A percentile compares a stretch with the other conserved stretches of the same genome.
These are phyloP conservation scores for Anser cygnoides DNA, from an alignment of 2,113 vertebrate genomes.

Conservation along the genomic window DNA sequence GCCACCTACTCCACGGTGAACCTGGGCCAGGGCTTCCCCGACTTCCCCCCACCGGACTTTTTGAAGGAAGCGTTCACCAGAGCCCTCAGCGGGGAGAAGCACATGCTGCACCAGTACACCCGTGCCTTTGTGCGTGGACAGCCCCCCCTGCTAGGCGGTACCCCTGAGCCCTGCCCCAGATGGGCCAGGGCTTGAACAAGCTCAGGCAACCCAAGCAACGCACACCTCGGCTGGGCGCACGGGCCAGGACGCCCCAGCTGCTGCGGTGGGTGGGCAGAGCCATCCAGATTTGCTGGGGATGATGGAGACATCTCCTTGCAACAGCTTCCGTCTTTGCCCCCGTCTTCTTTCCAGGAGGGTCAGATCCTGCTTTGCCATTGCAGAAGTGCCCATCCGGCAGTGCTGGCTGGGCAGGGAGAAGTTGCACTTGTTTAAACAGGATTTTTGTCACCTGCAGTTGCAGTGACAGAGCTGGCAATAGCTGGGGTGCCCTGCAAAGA, in stretches of 20 bases:
- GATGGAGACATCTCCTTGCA: not conserved
- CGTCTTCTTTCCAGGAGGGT: not conserved
- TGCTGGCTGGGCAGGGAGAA: not conserved
- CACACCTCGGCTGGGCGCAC: not conserved
- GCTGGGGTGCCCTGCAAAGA: not conserved
- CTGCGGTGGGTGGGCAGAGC: not conserved
- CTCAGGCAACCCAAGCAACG: not conserved
- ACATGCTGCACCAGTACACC: constrained; percentile 92
- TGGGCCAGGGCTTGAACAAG: not conserved
- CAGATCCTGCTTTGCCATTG: not conserved
- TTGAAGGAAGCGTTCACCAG: constrained; percentile 81
- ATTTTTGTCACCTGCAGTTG: not conserved
- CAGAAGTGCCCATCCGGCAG: not conserved
- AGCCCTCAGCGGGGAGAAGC: constrained; percentile 72
- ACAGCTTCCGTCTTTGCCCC: not conserved
- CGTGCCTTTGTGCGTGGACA: constrained; percentile 84
- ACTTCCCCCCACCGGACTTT: constrained; percentile 88
- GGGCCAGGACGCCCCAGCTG: not conserved
- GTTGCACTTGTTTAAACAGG: not conserved
- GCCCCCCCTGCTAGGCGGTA: not conserved
- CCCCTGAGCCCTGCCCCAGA: not conserved
- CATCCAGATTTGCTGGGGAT: not conserved
- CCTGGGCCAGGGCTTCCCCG: constrained; percentile 93
- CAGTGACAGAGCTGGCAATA: not conserved
- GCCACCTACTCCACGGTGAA: constrained; percentile 85